A percentile compares a stretch with the other conserved stretches of the same genome.
Evolutionary conservation across 1,140 invertebrate genomes (phyloP).

Genomic region (Sinella curviseta): DNA sequence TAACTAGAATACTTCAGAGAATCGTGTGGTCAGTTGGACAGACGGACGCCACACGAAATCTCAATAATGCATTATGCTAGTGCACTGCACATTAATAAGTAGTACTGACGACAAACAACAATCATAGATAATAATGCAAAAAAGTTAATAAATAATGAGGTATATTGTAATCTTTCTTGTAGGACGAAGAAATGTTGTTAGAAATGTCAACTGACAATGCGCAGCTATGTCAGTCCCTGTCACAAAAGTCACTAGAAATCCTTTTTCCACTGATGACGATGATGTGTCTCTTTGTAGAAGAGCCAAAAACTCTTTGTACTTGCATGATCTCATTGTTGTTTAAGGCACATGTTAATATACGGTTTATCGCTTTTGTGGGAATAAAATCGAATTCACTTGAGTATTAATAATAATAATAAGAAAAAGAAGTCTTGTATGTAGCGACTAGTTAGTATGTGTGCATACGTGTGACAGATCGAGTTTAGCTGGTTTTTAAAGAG

Average conservation of each 20-base stretch:
- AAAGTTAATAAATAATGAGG: neutral
- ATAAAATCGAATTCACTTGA: too few relatives aligned
- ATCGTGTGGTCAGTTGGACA: too few relatives aligned
- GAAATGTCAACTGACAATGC: neutral
- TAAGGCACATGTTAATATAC: too few relatives aligned
- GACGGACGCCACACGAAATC: too few relatives aligned
- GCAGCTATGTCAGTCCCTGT: neutral
- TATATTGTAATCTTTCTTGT: conserved; percentile 9
- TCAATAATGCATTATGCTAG: too few relatives aligned
- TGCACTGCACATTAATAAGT: too few relatives aligned
- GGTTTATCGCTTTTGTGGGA: too few relatives aligned
- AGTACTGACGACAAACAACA: too few relatives aligned
- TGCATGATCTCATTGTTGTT: too few relatives aligned
- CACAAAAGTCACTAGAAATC: neutral
- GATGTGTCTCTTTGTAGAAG: neutral
- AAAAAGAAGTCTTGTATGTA: neutral
- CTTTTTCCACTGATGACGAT: neutral
- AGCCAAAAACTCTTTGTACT: neutral
- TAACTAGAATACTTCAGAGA: too few relatives aligned
- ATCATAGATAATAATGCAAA: too few relatives aligned
- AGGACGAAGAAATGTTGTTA: neutral
- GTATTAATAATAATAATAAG: too few relatives aligned
- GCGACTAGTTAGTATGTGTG: neutral
- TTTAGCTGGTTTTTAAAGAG: conserved; percentile 3
- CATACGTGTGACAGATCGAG: conserved; percentile 1